phyloP scores from a whole-genome alignment of 2,797 vertebrate genomes.

The Sebastes glaucus region DNA sequence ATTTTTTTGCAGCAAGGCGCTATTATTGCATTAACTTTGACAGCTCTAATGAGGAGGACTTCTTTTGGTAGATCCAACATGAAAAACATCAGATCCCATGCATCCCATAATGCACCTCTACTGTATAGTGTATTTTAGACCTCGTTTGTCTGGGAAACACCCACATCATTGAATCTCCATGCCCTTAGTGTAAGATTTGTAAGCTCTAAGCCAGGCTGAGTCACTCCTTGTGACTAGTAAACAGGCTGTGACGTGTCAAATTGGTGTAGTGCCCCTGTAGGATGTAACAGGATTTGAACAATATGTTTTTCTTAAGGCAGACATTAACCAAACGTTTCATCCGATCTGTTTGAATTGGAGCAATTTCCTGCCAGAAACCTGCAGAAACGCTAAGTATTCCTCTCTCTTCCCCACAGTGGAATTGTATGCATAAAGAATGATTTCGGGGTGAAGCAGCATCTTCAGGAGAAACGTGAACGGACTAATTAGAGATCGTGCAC shows the following conservation, averaged over 20 bases:
- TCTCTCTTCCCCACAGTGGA: conserved; percentile 15
- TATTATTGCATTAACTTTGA: too few relatives aligned
- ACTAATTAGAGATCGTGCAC: conserved; percentile 46
- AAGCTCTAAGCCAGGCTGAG: not conserved
- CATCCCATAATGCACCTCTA: not conserved
- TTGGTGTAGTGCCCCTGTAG: not conserved
- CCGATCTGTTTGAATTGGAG: conserved; percentile 4
- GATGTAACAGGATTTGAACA: not conserved
- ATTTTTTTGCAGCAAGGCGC: too few relatives aligned
- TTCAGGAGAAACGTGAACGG: conserved; percentile 20
- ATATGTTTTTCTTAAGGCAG: not conserved
- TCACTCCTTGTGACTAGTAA: not conserved
- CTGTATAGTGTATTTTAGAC: not conserved
- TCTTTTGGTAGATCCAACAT: not conserved
- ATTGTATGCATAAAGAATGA: conserved; percentile 37
- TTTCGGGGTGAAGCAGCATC: not conserved
- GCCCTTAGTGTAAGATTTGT: not conserved
- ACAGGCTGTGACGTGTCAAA: not conserved
- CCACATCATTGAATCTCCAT: not conserved
- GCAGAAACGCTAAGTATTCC: conserved; percentile 29
- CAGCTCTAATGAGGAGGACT: not conserved
- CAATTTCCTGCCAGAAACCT: conserved; percentile 33
- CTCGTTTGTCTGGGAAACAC: not conserved
- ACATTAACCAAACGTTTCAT: conserved; percentile 5
- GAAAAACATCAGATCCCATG: not conserved